These are phyloP conservation scores for Monarcha castaneiventris DNA, from an alignment of 2,113 vertebrate genomes.

Conservation along the genomic window DNA sequence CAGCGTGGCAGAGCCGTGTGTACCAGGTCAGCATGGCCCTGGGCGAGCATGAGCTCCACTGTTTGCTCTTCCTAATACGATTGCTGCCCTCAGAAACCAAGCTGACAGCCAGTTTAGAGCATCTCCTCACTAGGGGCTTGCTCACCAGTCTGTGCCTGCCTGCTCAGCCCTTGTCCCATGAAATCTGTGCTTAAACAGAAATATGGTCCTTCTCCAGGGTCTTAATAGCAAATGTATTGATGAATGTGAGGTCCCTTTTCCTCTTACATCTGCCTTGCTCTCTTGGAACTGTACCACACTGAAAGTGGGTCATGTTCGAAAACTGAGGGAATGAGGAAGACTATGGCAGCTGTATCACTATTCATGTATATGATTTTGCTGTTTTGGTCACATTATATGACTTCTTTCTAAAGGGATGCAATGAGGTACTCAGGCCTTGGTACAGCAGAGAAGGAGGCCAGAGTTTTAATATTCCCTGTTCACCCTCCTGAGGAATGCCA, in stretches of 20 bases:
- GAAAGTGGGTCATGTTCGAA: background rate
- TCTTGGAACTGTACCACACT: background rate
- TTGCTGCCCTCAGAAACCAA: background rate
- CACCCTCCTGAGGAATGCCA: background rate
- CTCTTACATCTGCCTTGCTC: accelerated
- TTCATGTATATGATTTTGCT: background rate
- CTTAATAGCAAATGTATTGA: background rate
- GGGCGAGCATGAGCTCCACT: accelerated
- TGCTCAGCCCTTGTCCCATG: background rate
- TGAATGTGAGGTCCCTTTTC: background rate
- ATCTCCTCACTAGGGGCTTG: background rate
- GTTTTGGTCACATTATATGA: background rate
- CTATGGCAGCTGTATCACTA: background rate
- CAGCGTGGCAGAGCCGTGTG: accelerated
- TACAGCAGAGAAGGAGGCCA: background rate
- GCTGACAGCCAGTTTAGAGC: background rate
- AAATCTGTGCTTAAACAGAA: background rate
- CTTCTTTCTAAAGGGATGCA: background rate
- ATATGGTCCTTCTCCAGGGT: background rate
- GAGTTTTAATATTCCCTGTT: background rate
- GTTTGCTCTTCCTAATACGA: background rate
- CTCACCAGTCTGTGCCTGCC: background rate
- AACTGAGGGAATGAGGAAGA: background rate
- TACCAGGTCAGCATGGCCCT: background rate
- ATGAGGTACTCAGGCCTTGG: background rate